These are phyloP conservation scores for Cercopithecus mona DNA, from an alignment of 2,113 vertebrate species.

Conservation along the genomic window DNA sequence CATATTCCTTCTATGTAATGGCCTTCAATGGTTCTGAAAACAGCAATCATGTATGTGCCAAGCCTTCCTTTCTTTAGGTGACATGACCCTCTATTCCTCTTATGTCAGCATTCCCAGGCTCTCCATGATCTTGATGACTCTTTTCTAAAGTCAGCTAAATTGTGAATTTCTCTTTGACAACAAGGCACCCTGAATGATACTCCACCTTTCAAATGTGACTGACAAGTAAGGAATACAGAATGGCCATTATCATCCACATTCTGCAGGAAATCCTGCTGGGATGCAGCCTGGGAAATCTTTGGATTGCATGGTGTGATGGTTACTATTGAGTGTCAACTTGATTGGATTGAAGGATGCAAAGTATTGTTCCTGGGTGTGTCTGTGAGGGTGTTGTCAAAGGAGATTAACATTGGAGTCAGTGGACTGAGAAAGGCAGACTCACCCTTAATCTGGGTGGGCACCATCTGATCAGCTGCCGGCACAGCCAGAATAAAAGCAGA, in stretches of 20 bases:
- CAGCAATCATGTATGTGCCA: too few relatives aligned
- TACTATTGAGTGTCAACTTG: too few relatives aligned
- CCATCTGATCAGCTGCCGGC: too few relatives aligned
- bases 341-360: too few relatives aligned
- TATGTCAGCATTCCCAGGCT: background rate
- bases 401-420: too few relatives aligned
- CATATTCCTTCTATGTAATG: too few relatives aligned
- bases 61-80: background rate
- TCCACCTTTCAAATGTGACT: background rate
- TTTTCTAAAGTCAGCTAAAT: background rate
- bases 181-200: background rate
- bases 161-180: background rate
- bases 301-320: too few relatives aligned
- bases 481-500: too few relatives aligned
- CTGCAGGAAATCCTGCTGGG: background rate
- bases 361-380: too few relatives aligned
- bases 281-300: background rate
- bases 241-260: background rate
- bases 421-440: too few relatives aligned
- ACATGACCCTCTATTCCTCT: background rate
- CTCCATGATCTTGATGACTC: background rate
- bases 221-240: background rate
- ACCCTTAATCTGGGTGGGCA: too few relatives aligned
- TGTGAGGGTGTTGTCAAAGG: too few relatives aligned
- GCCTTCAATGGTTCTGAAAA: background rate